Evolutionary conservation across 1,140 invertebrate species (phyloP), one percentile per base, ranked within the genome.

Genomic region (Papilio xuthus): DNA sequence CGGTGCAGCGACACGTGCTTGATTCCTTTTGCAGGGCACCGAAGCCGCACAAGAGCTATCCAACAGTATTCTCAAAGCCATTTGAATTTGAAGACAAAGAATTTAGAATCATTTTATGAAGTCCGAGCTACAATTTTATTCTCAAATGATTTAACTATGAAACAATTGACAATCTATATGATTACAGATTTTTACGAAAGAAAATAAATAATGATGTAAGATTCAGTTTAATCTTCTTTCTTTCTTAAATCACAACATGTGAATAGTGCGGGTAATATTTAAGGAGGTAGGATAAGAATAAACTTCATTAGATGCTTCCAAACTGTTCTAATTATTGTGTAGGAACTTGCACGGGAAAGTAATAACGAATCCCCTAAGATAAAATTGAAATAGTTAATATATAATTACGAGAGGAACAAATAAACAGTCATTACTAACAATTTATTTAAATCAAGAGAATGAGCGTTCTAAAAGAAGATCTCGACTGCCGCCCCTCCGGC

Each of bases 1-100:
- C 56, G 60, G 60, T 67, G 60, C 60, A 67, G 60, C 60, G 10
- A 67, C 26, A 32, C 60, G 60, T 67, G 60, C 60, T 67, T 15
- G 60, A 67, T 67, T 28, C 60, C 60, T 67, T 67, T 67, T 28
- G 60, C 60, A 67, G 6, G 26, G 60, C 60, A 67, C 26, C 26
- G 60, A 28, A 26, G 26, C 26, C 8, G 26, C 26, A 67, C 26
- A 67, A 67, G 60, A 67, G 60, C 26, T 32, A 10, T 67, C 23
- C 26, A 4, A 67, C 60, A 28, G n/a, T 12, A 67, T 67, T 67
- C 13, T 67, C 26, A 67, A 67, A 15, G 26, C 60, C 28, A 67
- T 67, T 67, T 67, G 60, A 67, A 56, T 20, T 56, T 56, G 20
- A 56, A 67, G 60, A 67, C 60, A 13, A 23, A 37, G 32, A 67